These are phyloP conservation scores for Melanerpes aurifrons DNA, from an alignment of 2,113 vertebrate species.

Conservation along the genomic window DNA sequence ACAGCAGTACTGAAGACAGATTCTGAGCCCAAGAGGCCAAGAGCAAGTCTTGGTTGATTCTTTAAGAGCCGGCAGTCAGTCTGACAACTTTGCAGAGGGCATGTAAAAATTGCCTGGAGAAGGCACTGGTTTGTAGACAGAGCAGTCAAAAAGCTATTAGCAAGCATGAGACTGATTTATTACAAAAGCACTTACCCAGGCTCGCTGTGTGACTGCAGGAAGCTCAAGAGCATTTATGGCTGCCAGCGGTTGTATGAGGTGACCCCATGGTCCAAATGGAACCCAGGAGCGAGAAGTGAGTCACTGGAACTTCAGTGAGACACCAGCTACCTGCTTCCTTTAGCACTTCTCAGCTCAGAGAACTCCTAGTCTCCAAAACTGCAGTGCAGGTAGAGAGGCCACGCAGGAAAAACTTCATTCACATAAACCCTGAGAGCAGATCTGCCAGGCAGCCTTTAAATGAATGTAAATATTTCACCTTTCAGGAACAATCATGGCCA, in stretches of 20 bases:
- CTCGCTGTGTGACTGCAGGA: conserved; percentile 21
- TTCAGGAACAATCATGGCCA: neutral
- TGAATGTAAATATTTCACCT: neutral
- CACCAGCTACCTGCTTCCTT: conserved; percentile 26
- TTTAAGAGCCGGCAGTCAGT: conserved; percentile 32
- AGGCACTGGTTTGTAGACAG: conserved; percentile 53
- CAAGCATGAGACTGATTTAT: conserved; percentile 19
- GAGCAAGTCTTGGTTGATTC: conserved; percentile 25
- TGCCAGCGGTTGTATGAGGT: conserved; percentile 8
- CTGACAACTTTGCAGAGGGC: conserved; percentile 43
- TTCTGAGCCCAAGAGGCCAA: conserved; percentile 47
- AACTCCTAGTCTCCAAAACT: neutral
- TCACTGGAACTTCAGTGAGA: conserved; percentile 3
- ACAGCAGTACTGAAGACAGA: conserved; percentile 42
- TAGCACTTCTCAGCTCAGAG: conserved; percentile 22
- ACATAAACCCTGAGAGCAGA: conserved; percentile 50
- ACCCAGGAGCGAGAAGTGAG: conserved; percentile 2
- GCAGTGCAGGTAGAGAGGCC: conserved; percentile 5
- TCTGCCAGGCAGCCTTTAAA: neutral
- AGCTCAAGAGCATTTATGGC: conserved; percentile 21
- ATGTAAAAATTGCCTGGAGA: conserved; percentile 56
- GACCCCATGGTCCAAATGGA: neutral
- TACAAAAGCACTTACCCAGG: conserved; percentile 36
- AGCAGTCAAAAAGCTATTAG: conserved; percentile 42
- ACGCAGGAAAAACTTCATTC: conserved; percentile 20